phyloP scores from a whole-genome alignment of 2,797 vertebrate species.

The Cyclura pinguis region DNA sequence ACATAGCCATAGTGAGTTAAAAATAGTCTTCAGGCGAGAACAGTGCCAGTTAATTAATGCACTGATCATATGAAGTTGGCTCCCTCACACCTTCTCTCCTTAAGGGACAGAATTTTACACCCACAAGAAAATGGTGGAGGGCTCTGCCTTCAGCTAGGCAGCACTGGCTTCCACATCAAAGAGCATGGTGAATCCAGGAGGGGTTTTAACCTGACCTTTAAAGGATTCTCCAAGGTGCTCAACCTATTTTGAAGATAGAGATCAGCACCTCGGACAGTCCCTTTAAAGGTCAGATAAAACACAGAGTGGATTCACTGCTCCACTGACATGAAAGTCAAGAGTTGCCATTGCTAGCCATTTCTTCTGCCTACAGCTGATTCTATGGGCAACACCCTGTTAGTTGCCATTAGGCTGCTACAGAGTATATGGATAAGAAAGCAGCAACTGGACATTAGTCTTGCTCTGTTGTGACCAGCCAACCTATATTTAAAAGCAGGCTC shows the following conservation, averaged over 20 bases:
- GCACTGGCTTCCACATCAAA: not conserved
- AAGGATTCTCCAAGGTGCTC: too few relatives aligned
- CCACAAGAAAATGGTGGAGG: not conserved
- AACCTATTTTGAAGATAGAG: too few relatives aligned
- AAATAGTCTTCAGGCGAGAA: constrained; percentile 78
- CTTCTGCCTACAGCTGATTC: not conserved
- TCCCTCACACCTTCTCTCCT: constrained; percentile 67
- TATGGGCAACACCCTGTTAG: not conserved
- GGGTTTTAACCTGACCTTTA: too few relatives aligned
- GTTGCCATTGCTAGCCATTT: too few relatives aligned
- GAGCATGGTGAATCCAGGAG: too few relatives aligned
- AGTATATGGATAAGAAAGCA: not conserved
- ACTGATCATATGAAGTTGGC: constrained; percentile 68
- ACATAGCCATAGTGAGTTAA: constrained; percentile 73
- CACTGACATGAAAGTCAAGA: too few relatives aligned
- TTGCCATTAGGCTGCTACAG: not conserved
- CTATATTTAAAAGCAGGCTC: not conserved
- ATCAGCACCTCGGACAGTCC: too few relatives aligned
- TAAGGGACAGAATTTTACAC: constrained; percentile 46
- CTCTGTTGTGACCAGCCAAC: not conserved
- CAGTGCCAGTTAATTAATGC: constrained; percentile 73
- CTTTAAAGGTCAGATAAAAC: too few relatives aligned
- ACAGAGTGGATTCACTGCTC: too few relatives aligned
- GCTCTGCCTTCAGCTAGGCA: constrained; percentile 16
- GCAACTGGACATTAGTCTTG: not conserved